Evolutionary conservation across 1,140 invertebrate genomes (phyloP), one percentile per base, ranked within the genome.

Genomic region (Battus philenor): DNA sequence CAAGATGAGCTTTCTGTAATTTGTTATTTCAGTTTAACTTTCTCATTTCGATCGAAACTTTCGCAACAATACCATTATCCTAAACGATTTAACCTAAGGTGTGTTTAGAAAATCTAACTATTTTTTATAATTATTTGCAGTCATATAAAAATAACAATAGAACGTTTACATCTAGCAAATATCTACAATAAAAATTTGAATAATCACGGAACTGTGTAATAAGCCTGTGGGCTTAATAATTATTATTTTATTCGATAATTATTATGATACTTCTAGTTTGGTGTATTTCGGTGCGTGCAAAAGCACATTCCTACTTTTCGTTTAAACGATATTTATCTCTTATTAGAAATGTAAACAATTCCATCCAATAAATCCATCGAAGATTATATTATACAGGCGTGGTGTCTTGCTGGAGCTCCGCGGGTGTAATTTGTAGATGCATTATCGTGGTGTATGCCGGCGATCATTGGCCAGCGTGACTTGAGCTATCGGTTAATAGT

Each of bases 71-170:
- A n/a, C n/a, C n/a, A n/a, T n/a, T n/a, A n/a, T n/a, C 46, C 53
- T 68, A 66, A 65, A 63, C 54, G 58, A 39, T 55, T 70, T 79
- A 77, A 12, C 57, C 71, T 80, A 83, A 54, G 59, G 69, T 79
- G 65, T 75, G 24, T 73, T 60, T 80, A 82, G 73, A 82, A 82
- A 82, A 79, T 74, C 76, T 80, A 80, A 69, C 61, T 74, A 75
- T 73, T 59, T 30, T 67, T n/a, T 65, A 53, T 68, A 58, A 56
- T 76, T 68, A 70, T 68, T 77, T 81, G 77, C 76, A 80, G 65
- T 75, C 73, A 82, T 85, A 82, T 82, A 85, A 85, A 82, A 85
- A 85, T 84, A 85, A 85, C 73, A 85, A 82, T 73, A 81, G 66
- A 85, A 69, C 55, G 68, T 72, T 72, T 68, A 67, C 75, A 68